Evolutionary conservation across 2,888 invertebrate species (phyloP), one percentile per base, ranked within the genome.

Genomic region (Antitype chi): DNA sequence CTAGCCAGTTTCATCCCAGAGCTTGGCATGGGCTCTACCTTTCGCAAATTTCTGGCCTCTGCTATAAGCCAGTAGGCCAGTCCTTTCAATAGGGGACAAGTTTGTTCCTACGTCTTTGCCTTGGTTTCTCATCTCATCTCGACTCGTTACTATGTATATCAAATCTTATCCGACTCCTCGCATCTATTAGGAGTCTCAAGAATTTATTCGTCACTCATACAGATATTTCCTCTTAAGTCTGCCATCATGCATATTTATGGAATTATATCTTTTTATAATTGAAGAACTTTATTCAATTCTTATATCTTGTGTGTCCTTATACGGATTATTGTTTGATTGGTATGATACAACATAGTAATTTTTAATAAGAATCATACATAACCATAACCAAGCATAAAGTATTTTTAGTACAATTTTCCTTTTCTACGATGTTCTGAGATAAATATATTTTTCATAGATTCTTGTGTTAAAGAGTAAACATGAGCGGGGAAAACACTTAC

Each of bases 391-490:
- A 64, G 0, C 5, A 71, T 20, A n/a, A 32, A 13, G 49, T 32
- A 23, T 74, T 60, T 78, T 66, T n/a, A n/a, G 15, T 4, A 62
- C 20, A 20, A n/a, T 32, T 60, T 28, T 32, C 6, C 1, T 43
- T 78, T 32, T 28, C 15, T 15, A 4, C 8, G 17, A 59, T 20
- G 15, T 32, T 63, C 23, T 66, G 25, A 17, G 11, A 49, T n/a
- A 23, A 8, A 68, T 2, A 20, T 32, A 52, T 38, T 70, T 76
- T 70, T 77, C 79, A 55, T 70, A 59, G 59, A 82, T 88, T 89
- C 87, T 74, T 55, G 80, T 82, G 84, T 81, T 85, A 71, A 84
- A 88, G 78, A 73, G 86, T 89, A 89, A 89, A 89, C 86, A 90
- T 47, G 70, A 62, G 74, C 67, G 78, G 84, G 85, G 78, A 89